These are phyloP conservation scores for Euschistus heros DNA, from an alignment of 1,140 invertebrate species.

Conservation along the genomic window DNA sequence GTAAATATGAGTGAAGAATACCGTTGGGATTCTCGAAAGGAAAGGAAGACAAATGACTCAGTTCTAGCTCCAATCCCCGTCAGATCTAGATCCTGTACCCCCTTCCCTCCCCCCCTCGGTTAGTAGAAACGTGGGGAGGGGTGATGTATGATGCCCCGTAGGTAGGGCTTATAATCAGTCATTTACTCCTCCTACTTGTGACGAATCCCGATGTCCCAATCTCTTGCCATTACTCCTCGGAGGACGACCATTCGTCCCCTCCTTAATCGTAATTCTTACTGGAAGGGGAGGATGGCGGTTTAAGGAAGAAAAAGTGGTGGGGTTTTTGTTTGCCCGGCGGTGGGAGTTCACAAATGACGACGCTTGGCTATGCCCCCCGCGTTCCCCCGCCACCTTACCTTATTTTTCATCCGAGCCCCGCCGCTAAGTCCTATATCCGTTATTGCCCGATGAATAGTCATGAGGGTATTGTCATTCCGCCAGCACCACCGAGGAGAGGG, in stretches of 20 bases:
- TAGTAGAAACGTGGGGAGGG: no score
- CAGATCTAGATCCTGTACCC: no score
- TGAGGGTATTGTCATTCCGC: neutral
- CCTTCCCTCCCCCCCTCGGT: no score
- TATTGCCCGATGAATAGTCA: conserved; percentile 13
- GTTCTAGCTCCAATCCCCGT: no score
- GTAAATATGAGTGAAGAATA: no score
- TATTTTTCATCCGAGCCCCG: conserved; percentile 5
- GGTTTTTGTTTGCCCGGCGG: neutral
- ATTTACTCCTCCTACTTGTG: conserved; percentile 8
- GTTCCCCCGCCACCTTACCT: neutral
- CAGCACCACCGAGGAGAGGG: neutral
- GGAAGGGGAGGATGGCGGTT: neutral
- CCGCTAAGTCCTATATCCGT: conserved; percentile 1
- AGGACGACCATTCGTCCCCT: neutral
- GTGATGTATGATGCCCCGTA: no score
- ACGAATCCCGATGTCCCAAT: conserved; percentile 1
- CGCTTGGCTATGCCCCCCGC: neutral
- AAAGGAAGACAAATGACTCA: no score
- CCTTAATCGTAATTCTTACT: conserved; percentile 6
- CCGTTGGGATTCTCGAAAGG: no score
- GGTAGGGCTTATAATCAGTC: conserved; percentile 1
- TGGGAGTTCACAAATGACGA: neutral
- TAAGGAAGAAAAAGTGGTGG: conserved; percentile 10
- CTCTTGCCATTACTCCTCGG: neutral